Evolutionary conservation across 1,140 invertebrate genomes (phyloP), one percentile per base, ranked within the genome.

Genomic region (Drosophila nigromelanica): DNA sequence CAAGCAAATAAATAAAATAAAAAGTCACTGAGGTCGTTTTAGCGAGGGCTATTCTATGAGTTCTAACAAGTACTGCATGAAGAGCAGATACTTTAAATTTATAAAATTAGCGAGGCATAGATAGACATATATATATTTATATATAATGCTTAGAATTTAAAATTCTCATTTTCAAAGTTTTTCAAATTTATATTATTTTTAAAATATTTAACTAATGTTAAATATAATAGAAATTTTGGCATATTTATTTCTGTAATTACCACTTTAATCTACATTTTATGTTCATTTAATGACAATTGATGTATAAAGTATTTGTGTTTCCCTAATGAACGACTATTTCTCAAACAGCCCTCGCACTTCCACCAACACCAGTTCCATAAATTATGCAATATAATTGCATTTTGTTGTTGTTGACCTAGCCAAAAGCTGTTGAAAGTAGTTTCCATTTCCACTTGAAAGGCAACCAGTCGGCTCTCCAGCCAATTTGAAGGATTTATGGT

Each of bases 401-500:
- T 39, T 64, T 71, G 50, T 27, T 51, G 54, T 56, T 61, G 58
- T 63, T 74, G 72, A 74, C 72, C 72, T 70, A 74, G 67, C 59
- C 39, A 48, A 42, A 15, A 24, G 51, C 52, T 35, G 55, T 73
- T 52, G 72, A 74, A 64, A 59, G 58, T 76, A 71, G 71, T 75
- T 72, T 54, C 67, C 64, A 76, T 78, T 79, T 83, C 73, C 80
- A 83, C 76, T 83, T 69, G 80, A 83, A 51, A 78, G 69, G 54
- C 59, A 70, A 48, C 24, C 14, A 35, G 40, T 40, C 14, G 21
- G 21, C 35, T 27, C 37, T 40, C 37, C 37, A 55, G 18, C 37
- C 18, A 24, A 56, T 66, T 43, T 81, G 78, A 80, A 70, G 78
- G 82, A 87, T 87, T 87, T 87, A 87, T 89, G 83, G 68, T 62